These are phyloP conservation scores for Spongilla lacustris DNA, from an alignment of 37 sponge, comb jelly and placozoan genomes.

Conservation along the genomic window DNA sequence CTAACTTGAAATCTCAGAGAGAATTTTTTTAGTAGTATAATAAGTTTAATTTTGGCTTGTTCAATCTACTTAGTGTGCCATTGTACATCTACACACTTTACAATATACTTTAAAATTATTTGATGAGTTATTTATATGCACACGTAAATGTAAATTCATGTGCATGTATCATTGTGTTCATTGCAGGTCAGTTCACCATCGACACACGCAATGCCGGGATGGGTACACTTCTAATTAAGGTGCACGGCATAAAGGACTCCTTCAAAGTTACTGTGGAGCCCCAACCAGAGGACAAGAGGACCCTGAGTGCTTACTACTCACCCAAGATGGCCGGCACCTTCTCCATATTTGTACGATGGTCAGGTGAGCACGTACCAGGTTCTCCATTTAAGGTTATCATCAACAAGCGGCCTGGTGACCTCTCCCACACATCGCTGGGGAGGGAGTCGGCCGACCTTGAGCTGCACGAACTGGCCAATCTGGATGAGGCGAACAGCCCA, in stretches of 20 bases:
- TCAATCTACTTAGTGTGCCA: too few relatives aligned
- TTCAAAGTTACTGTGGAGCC: slow-evolving; percentile 78
- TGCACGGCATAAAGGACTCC: slow-evolving; percentile 88
- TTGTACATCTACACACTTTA: too few relatives aligned
- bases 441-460: background rate
- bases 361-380: slow-evolving; percentile 76
- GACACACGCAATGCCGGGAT: slow-evolving; percentile 88
- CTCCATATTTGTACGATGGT: slow-evolving; percentile 73
- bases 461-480: background rate
- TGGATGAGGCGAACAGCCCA: background rate
- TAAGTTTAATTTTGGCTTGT: too few relatives aligned
- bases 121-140: too few relatives aligned
- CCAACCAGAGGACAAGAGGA: slow-evolving; percentile 47
- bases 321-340: slow-evolving; percentile 73
- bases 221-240: slow-evolving; percentile 81
- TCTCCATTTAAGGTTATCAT: slow-evolving; percentile 79
- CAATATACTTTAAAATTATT: too few relatives aligned
- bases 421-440: background rate
- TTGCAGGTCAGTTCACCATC: slow-evolving; percentile 74
- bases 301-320: slow-evolving; percentile 63
- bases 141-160: too few relatives aligned
- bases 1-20: too few relatives aligned
- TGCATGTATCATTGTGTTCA: too few relatives aligned
- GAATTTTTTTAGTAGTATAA: too few relatives aligned
- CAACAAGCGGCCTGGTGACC: slow-evolving; percentile 12